Evolutionary conservation across 2,888 invertebrate genomes (phyloP).

Genomic region (Actias luna): DNA sequence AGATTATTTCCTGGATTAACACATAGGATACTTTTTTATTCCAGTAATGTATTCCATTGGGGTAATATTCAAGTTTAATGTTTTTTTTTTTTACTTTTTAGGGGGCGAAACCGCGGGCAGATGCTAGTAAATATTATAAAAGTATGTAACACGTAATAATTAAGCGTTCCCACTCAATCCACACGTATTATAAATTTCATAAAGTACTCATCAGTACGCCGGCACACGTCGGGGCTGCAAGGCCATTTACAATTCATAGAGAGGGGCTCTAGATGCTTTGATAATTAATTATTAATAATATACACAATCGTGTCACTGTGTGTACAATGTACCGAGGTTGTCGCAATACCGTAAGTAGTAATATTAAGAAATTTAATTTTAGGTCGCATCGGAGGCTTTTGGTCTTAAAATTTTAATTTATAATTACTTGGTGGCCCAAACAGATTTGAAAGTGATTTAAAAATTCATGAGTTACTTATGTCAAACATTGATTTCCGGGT

Average conservation of each 20-base stretch:
- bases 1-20: too few relatives aligned
- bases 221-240: conserved; percentile 4
- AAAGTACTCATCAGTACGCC: conserved; percentile 17
- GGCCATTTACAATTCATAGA: conserved; percentile 46
- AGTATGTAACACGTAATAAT: background rate
- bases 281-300: conserved; percentile 50
- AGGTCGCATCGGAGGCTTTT: background rate
- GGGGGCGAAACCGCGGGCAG: too few relatives aligned
- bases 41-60: too few relatives aligned
- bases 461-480: too few relatives aligned
- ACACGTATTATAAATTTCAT: conserved; percentile 19
- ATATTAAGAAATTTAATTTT: background rate
- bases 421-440: too few relatives aligned
- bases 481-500: too few relatives aligned
- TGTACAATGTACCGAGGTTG: conserved; percentile 11
- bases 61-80: too few relatives aligned
- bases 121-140: background rate
- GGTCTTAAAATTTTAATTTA: background rate
- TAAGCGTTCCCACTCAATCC: background rate
- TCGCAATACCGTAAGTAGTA: background rate
- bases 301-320: conserved; percentile 28
- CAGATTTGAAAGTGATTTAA: too few relatives aligned
- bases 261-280: conserved; percentile 34
- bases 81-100: too few relatives aligned
- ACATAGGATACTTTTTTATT: too few relatives aligned